These are phyloP conservation scores for Clarias magur DNA, from an alignment of 2,113 vertebrate genomes.

Conservation along the genomic window DNA sequence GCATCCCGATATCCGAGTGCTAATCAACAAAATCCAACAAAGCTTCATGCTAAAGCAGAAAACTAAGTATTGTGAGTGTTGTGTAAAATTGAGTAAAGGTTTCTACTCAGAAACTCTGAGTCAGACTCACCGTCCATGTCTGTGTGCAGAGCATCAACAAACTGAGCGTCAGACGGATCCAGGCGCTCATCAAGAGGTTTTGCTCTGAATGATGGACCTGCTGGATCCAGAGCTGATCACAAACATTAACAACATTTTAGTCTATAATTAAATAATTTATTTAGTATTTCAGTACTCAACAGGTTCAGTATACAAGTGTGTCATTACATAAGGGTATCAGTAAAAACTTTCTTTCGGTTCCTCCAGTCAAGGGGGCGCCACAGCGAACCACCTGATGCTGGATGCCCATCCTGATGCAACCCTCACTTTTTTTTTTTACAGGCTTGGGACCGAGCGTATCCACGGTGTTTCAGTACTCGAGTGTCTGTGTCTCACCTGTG, in stretches of 20 bases:
- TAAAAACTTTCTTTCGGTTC: no score
- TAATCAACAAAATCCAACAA: constrained; percentile 49
- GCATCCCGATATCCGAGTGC: constrained; percentile 80
- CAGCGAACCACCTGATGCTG: no score
- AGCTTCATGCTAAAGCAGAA: neutral
- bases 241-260: constrained; percentile 21
- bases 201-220: constrained; percentile 81
- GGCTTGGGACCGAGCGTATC: no score
- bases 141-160: constrained; percentile 93
- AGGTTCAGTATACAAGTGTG: neutral
- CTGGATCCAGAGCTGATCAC: constrained; percentile 87
- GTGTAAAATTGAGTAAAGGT: neutral
- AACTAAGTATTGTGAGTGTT: neutral
- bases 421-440: no score
- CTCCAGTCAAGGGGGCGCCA: no score
- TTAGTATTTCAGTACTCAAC: neutral
- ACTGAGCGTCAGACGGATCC: constrained; percentile 81
- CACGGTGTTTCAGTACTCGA: constrained; percentile 20
- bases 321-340: neutral
- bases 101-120: neutral
- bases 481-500: constrained; percentile 69
- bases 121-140: constrained; percentile 78
- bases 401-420: no score
- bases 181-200: constrained; percentile 68
- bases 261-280: no score